Percentiles rank a stretch among this genome's conserved stretches.
Conservation (phyloP, 2,888 invertebrate genomes). For the Thymelicus sylvestris region DNA sequence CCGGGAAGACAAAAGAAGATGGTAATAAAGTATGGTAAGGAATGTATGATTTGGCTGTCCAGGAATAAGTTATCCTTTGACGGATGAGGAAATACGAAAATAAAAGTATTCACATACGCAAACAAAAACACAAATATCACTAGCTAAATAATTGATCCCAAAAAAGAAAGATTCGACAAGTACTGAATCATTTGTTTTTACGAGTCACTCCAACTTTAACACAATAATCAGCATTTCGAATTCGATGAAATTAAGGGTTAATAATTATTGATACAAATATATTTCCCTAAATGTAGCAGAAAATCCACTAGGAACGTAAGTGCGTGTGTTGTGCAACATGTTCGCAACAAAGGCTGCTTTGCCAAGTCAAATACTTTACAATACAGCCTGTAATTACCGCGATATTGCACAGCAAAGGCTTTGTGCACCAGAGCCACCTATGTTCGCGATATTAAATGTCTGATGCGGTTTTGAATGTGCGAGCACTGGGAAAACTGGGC, state of each 20-base stretch:
- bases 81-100: no score
- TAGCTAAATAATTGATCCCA: no score
- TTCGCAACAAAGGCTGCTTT: conserved; percentile 13
- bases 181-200: no score
- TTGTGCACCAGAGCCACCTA: conserved; percentile 20
- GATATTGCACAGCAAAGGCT: conserved; percentile 30
- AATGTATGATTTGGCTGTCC: no score
- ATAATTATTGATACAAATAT: neutral
- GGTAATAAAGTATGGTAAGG: no score
- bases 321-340: conserved; percentile 2
- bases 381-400: conserved; percentile 23
- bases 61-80: no score
- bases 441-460: conserved; percentile 26
- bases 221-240: no score
- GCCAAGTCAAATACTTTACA: conserved; percentile 18
- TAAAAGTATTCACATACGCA: no score
- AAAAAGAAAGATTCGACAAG: no score
- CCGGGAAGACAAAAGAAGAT: neutral
- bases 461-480: conserved; percentile 3
- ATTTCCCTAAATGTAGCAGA: neutral
- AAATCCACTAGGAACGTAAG: neutral
- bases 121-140: no score
- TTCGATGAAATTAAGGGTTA: no score
- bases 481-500: conserved; percentile 18
- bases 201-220: no score